Base-by-base conservation (phyloP, 2,797 vertebrate genomes). In the Malurus splendens region DNA sequence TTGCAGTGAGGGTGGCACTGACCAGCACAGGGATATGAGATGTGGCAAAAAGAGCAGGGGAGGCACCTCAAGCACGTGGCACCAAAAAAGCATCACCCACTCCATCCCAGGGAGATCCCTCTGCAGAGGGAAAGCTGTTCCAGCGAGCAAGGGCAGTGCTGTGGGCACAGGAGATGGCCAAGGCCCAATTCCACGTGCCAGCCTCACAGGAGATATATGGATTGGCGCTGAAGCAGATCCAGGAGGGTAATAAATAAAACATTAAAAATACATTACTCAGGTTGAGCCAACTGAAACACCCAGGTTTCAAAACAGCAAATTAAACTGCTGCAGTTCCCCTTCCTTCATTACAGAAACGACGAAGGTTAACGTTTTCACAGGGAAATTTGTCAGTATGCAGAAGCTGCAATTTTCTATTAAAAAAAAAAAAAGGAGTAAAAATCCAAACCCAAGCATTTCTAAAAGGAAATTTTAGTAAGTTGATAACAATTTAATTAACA, bases 221-320 rank as follows among this genome's bases (percentile, higher is more conserved):
- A 47, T 74, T 17, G 18, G 44, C 5, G 14, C 9, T 67, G 75
- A 85, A 71, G 18, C n/a, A 44, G 32, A 71, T 77, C 50, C 87
- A 85, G 50, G 41, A 76, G 22, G 2, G 36, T 30, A 36, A 92
- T 84, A 91, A 90, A 94, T 91, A 79, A 79, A 90, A 86, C 81
- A 84, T 84, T 86, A 59, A 92, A 72, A 73, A 71, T 68, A 22
- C 27, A 39, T 76, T 66, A 45, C 56, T 73, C 41, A 20, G 22
- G 68, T 64, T 59, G 75, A 88, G 45, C 38, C 60, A 65, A 27
- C 14, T 75, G 73, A 81, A 90, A 75, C 33, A 86, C 28, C 5
- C 41, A 50, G 20, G 22, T 73, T 84, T 79, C 42, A 52, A 79
- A 90, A 19, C 59, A 88, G 56, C 33, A 86, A 81, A 83, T 81